These are phyloP conservation scores for Saimiri boliviensis DNA, from an alignment of 2,113 vertebrate genomes.

Conservation along the genomic window DNA sequence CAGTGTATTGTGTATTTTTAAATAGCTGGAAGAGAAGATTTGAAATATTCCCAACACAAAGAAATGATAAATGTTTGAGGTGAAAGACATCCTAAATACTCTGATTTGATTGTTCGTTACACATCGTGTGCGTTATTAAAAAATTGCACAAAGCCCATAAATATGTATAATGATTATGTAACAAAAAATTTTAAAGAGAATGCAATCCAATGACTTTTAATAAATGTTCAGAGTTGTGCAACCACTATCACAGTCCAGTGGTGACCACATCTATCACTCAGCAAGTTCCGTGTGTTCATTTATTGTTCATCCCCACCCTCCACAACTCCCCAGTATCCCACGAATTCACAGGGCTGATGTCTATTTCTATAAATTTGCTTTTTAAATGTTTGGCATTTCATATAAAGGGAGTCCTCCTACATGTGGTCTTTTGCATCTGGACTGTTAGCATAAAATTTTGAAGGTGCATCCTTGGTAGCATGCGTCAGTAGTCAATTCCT, in stretches of 20 bases:
- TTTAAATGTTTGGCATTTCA: not conserved
- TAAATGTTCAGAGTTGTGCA: not conserved
- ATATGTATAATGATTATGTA: not conserved
- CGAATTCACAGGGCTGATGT: not conserved
- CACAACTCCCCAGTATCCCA: fast-evolving
- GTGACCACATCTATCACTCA: not conserved
- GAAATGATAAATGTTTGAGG: not conserved
- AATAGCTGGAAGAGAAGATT: not conserved
- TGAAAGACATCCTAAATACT: not conserved
- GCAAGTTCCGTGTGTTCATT: not conserved
- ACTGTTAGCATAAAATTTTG: not conserved
- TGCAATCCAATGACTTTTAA: not conserved
- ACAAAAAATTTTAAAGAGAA: not conserved
- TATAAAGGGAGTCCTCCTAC: not conserved
- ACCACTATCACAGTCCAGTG: too few relatives aligned
- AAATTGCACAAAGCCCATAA: not conserved
- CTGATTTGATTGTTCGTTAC: not conserved
- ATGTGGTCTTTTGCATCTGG: not conserved
- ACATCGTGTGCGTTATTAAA: not conserved
- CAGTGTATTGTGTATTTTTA: not conserved
- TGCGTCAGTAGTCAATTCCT: not conserved
- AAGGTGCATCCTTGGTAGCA: not conserved
- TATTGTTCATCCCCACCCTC: not conserved
- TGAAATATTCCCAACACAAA: not conserved
- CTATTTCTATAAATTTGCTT: not conserved